Base-by-base conservation (phyloP, 2,888 invertebrate species). In the Drosophila meridionalis region DNA sequence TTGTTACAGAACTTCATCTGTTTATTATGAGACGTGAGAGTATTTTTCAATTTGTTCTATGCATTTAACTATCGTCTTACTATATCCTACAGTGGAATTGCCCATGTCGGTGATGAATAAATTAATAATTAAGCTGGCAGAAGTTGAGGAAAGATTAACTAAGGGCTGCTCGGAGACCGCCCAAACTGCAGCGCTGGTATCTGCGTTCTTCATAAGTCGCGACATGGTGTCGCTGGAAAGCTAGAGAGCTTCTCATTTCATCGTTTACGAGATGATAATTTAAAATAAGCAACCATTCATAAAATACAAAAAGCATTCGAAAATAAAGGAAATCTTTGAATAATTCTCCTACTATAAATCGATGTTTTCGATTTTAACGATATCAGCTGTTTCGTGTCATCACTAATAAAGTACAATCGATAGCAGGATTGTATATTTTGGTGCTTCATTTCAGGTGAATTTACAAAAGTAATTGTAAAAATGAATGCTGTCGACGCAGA, bases 101-200 rank as follows among this genome's bases (percentile, higher is more conserved):
- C 98, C 99, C 0, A 95, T 96, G 61, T 95, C 96, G 50, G 95
- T 97, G 42, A 93, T 98, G 86, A 95, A 97, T 65, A 94, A 96
- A 73, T 93, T 99, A 36, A 93, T 99, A 60, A 96, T 97, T 52
- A 97, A 97, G 93, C 95, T 99, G 95, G 96, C 98, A 3, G 97
- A 97, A 80, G 96, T 98, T 63, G 99, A 99, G 93, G 95, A 96
- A 91, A 95, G 98, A 42, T 94, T 99, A 40, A 94, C 98, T 0
- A 94, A 95, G 73, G 99, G 99, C 34, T 96, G 98, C 75, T 97
- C 95, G 91, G 99, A 99, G 93, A 96, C 96, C 80, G 95, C 98
- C 53, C 99, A 99, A 93, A 94, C 99, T 20, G 96, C 97, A 64
- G 96, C 98, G 0, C 94, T 99, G 60, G 95, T 99, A 59, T 95